These are phyloP conservation scores for Pammene fasciana DNA, from an alignment of 2,888 invertebrate genomes.

Conservation along the genomic window DNA sequence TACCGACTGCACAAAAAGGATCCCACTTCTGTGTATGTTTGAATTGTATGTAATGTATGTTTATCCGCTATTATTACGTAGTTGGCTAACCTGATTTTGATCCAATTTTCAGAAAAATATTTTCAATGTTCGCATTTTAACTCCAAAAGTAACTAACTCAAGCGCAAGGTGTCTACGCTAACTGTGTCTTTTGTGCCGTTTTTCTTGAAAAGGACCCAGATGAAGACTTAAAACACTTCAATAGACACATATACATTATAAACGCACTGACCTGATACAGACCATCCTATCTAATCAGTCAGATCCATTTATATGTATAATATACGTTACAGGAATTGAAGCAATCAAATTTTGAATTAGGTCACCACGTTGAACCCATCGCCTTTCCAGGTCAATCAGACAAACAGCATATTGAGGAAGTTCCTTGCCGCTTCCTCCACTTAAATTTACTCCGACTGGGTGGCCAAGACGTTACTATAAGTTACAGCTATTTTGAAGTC, in stretches of 20 bases:
- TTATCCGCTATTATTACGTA: too few relatives aligned
- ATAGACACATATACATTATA: background rate
- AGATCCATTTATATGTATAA: background rate
- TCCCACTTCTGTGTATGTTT: too few relatives aligned
- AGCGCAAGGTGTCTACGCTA: too few relatives aligned
- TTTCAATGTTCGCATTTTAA: too few relatives aligned
- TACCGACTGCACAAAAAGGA: too few relatives aligned
- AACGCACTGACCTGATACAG: background rate
- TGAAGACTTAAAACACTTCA: background rate
- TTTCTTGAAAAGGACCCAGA: background rate
- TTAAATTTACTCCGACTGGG: background rate
- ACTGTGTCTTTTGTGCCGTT: background rate
- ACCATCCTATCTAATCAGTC: background rate
- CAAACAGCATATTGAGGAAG: background rate
- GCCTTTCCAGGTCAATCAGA: background rate
- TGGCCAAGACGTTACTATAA: background rate
- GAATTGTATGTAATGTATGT: too few relatives aligned
- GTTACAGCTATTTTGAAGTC: too few relatives aligned
- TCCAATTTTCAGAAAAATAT: too few relatives aligned
- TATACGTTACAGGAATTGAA: background rate
- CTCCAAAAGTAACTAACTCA: too few relatives aligned
- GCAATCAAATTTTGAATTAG: background rate
- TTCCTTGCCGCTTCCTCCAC: background rate
- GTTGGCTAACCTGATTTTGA: too few relatives aligned
- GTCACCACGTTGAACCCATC: background rate